Percentiles rank a stretch among this genome's conserved stretches.
Conservation (phyloP, 2,797 vertebrate genomes). For the Rhadinocentrus ornatus region DNA sequence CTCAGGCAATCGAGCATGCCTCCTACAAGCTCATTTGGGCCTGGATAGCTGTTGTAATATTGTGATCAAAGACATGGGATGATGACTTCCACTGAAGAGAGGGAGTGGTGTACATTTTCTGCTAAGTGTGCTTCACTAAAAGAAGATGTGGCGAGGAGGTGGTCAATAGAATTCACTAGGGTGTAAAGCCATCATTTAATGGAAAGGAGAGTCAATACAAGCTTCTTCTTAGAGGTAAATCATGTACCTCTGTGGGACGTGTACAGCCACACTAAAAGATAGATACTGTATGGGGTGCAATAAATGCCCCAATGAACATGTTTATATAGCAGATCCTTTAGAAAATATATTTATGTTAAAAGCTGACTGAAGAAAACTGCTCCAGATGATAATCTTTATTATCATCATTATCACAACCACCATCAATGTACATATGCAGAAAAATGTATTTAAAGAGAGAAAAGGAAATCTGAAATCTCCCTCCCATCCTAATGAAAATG, state of each 20-base stretch:
- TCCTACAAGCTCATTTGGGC: constrained; percentile 31
- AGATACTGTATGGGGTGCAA: constrained; percentile 16
- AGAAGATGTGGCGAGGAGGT: constrained; percentile 13
- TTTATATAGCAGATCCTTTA: background rate
- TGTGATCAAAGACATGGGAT: constrained; percentile 10
- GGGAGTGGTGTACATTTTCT: constrained; percentile 1
- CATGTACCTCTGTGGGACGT: constrained; percentile 37
- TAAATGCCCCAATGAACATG: too few relatives aligned
- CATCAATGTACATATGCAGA: too few relatives aligned
- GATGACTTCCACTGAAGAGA: constrained; percentile 19
- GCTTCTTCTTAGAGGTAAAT: constrained; percentile 34
- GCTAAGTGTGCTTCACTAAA: constrained; percentile 19
- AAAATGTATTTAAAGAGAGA: too few relatives aligned
- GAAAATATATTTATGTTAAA: background rate
- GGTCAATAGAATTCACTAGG: constrained; percentile 45
- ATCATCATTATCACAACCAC: too few relatives aligned
- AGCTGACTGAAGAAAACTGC: background rate
- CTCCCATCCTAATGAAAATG: too few relatives aligned
- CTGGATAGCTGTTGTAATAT: constrained; percentile 29
- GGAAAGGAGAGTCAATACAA: constrained; percentile 22
- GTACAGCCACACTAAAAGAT: constrained; percentile 1
- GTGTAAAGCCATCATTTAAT: constrained; percentile 22
- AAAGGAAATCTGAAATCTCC: too few relatives aligned
- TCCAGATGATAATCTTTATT: background rate
- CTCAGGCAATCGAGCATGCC: background rate